These are phyloP conservation scores for Leucozona laternaria DNA, from an alignment of 2,888 invertebrate species.

Conservation along the genomic window DNA sequence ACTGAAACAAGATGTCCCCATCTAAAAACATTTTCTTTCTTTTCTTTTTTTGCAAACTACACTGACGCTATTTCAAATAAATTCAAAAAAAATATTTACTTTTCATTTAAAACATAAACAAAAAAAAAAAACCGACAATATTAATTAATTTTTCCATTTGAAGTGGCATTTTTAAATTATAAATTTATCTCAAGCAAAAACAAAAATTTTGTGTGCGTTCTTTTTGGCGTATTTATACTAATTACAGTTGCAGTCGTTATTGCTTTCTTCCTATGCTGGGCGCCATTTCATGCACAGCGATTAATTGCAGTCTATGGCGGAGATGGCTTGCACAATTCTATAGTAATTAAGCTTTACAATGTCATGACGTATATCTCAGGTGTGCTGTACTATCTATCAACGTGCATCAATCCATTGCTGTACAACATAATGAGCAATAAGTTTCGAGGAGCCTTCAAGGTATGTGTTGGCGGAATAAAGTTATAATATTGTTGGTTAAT, in stretches of 20 bases:
- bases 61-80: background rate
- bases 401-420: slow-evolving; percentile 95
- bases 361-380: slow-evolving; percentile 90
- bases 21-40: too few relatives aligned
- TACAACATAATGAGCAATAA: slow-evolving; percentile 98
- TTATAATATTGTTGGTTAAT: slow-evolving; percentile 2
- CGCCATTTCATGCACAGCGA: slow-evolving; percentile 96
- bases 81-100: background rate
- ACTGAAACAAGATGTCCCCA: too few relatives aligned
- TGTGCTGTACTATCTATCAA: slow-evolving; percentile 95
- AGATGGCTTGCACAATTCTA: slow-evolving; percentile 77
- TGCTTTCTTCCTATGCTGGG: slow-evolving; percentile 95
- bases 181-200: background rate
- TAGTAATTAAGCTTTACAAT: slow-evolving; percentile 79
- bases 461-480: slow-evolving; percentile 80
- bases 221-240: slow-evolving; percentile 78
- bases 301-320: slow-evolving; percentile 87
- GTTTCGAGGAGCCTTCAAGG: slow-evolving; percentile 96
- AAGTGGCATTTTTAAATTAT: slow-evolving; percentile 7
- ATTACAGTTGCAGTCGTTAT: slow-evolving; percentile 93
- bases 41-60: too few relatives aligned
- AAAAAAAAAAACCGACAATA: background rate
- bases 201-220: slow-evolving; percentile 81
- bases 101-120: too few relatives aligned
- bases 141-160: slow-evolving; percentile 3